Percentiles rank a stretch among this genome's conserved stretches.
Conservation (phyloP, 2,113 vertebrate genomes). For the Carassius auratus region DNA sequence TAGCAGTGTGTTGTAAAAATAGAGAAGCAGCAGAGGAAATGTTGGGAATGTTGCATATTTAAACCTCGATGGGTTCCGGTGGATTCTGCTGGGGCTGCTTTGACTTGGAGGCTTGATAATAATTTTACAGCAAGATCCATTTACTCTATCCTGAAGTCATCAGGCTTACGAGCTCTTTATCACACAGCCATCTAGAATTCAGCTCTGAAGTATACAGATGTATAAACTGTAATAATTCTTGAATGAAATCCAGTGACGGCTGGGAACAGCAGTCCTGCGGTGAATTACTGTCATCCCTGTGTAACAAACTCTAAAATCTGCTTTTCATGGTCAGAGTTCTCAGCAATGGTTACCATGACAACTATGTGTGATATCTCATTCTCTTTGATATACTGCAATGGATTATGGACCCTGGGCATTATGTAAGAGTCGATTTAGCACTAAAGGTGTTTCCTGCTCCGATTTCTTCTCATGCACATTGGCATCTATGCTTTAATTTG, state of each 20-base stretch:
- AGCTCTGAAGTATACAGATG: not conserved
- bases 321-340: slow-evolving; percentile 68
- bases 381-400: slow-evolving; percentile 69
- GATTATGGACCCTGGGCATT: slow-evolving; percentile 70
- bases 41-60: slow-evolving; percentile 35
- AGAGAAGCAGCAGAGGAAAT: slow-evolving; percentile 11
- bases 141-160: not conserved
- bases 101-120: not conserved
- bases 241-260: not conserved
- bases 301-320: slow-evolving; percentile 70
- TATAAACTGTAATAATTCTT: not conserved
- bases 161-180: not conserved
- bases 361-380: slow-evolving; percentile 75
- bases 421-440: slow-evolving; percentile 70
- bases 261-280: slow-evolving; percentile 9
- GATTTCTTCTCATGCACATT: slow-evolving; percentile 35
- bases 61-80: not conserved
- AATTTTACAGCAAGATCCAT: not conserved
- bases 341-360: slow-evolving; percentile 75
- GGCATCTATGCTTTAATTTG: not conserved
- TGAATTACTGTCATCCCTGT: slow-evolving; percentile 62
- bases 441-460: slow-evolving; percentile 75
- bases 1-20: slow-evolving; percentile 45
- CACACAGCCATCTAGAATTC: not conserved
- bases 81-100: not conserved